Conservation (phyloP, 53 echinoderm and acorn worm genomes). For the Holothuria leucospilota region DNA sequence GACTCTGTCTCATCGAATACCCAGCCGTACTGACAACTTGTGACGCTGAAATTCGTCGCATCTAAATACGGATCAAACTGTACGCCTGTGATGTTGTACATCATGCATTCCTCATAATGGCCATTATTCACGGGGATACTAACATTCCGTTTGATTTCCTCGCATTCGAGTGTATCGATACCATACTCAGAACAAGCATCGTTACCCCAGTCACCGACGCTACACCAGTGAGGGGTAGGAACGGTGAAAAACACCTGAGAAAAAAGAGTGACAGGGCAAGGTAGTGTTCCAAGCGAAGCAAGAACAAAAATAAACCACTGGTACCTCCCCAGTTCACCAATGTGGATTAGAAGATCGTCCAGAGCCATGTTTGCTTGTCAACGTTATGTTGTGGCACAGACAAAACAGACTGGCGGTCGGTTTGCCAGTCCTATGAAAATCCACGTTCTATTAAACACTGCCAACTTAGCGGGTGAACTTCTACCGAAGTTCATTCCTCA, state of each 20-base stretch:
- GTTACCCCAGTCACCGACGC: background rate
- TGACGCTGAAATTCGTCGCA: background rate
- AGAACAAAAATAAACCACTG: conserved; percentile 26
- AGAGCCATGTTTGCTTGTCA: conserved; percentile 1
- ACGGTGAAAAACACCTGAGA: conserved; percentile 15
- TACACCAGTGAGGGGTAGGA: conserved; percentile 11
- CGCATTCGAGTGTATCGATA: conserved; percentile 1
- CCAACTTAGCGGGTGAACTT: too few relatives aligned
- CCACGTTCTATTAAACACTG: too few relatives aligned
- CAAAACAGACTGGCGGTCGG: too few relatives aligned
- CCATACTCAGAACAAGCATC: conserved; percentile 10
- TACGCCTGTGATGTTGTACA: conserved; percentile 27
- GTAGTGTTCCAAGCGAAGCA: background rate
- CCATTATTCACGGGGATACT: background rate
- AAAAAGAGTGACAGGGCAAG: conserved; percentile 24
- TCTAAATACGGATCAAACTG: conserved; percentile 1
- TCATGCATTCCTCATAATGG: conserved; percentile 5
- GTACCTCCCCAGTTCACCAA: conserved; percentile 36
- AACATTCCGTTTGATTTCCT: background rate
- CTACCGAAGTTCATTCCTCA: too few relatives aligned
- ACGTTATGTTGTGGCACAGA: too few relatives aligned
- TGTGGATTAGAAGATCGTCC: conserved; percentile 22
- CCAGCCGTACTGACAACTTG: conserved; percentile 27
- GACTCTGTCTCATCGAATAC: conserved; percentile 7
- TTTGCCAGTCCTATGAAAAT: too few relatives aligned